phyloP scores from a whole-genome alignment of 2,113 vertebrate species.

The Fulica atra region DNA sequence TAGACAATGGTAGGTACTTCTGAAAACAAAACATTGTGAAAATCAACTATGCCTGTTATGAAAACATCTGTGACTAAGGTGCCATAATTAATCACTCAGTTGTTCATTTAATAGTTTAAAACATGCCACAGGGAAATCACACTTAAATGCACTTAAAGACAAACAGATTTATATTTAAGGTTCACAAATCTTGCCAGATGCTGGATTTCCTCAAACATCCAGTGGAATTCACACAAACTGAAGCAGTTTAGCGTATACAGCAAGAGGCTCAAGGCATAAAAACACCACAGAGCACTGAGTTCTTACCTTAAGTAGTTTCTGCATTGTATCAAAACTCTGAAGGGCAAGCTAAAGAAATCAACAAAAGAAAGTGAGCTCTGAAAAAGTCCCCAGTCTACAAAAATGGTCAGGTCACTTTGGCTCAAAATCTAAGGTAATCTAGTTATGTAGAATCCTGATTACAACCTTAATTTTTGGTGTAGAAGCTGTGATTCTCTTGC shows the following conservation, averaged over 20 bases:
- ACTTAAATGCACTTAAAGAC: not conserved
- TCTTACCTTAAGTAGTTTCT: constrained; percentile 91
- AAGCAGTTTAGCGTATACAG: not conserved
- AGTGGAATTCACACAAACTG: not conserved
- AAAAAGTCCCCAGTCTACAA: not conserved
- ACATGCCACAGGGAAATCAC: constrained; percentile 13
- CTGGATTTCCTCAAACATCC: not conserved
- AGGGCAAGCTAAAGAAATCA: constrained; percentile 83
- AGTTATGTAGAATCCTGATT: not conserved
- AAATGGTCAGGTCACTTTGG: not conserved
- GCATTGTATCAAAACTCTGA: constrained; percentile 90
- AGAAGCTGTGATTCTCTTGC: not conserved
- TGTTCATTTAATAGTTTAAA: constrained; percentile 25
- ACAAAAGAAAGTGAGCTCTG: not conserved
- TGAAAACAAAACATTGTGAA: not conserved
- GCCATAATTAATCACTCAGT: constrained; percentile 22
- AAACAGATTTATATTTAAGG: constrained; percentile 21
- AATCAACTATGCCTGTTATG: not conserved
- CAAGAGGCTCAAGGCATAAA: not conserved
- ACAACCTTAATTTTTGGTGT: not conserved
- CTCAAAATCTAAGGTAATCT: not conserved
- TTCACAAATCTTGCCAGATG: not conserved
- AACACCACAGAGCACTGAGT: not conserved
- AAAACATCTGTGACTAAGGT: not conserved
- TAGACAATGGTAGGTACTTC: not conserved